Evolutionary conservation across 2,797 vertebrate species (phyloP).

Genomic region (Syngnathus rostellatus): DNA sequence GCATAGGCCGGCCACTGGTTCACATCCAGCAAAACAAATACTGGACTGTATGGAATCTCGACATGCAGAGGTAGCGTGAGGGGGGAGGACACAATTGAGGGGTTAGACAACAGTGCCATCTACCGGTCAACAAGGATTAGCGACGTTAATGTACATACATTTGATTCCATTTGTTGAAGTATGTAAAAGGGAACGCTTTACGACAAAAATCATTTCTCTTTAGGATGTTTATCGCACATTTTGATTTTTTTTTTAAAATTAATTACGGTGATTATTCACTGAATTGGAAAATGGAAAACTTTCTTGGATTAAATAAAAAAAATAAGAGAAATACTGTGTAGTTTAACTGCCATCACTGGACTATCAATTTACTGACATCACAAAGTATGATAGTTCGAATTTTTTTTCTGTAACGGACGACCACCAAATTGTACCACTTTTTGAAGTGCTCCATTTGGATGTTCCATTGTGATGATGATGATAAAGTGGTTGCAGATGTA

Average conservation of each 20-base stretch:
- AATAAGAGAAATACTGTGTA: too few species aligned
- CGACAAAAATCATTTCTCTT: too few species aligned
- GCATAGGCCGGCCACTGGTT: constrained; percentile 16
- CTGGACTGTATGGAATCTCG: neutral
- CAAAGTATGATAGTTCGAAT: neutral
- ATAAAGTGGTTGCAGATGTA: neutral
- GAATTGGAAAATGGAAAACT: too few species aligned
- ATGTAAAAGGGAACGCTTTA: too few species aligned
- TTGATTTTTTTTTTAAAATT: too few species aligned
- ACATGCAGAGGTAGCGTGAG: neutral
- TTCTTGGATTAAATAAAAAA: too few species aligned
- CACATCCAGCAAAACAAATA: neutral
- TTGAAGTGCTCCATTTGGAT: neutral
- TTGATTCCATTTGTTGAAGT: neutral
- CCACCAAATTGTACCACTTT: neutral
- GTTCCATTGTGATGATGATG: neutral
- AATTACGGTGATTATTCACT: too few species aligned
- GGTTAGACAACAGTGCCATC: constrained; percentile 40
- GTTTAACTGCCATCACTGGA: too few species aligned
- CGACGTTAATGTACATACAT: neutral
- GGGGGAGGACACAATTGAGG: too few species aligned
- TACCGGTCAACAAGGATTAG: constrained; percentile 29
- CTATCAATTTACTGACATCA: neutral
- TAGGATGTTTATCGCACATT: too few species aligned
- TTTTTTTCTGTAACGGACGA: neutral